Conservation (phyloP, 2,888 invertebrate genomes). For the Trilocha varians region DNA sequence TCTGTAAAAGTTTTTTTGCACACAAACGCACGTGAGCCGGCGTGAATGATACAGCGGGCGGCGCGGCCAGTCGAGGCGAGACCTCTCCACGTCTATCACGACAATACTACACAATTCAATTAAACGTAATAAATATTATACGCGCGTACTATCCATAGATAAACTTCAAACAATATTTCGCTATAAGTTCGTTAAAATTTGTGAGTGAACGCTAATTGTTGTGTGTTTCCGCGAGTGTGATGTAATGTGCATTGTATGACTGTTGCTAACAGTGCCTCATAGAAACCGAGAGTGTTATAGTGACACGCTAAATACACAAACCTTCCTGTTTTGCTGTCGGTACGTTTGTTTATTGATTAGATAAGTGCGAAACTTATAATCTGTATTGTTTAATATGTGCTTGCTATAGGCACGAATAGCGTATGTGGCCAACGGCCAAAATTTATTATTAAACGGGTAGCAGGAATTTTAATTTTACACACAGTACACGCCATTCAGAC, state of each 20-base stretch:
- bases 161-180: too few relatives aligned
- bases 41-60: constrained; percentile 51
- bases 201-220: constrained; percentile 32
- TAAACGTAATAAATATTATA: too few relatives aligned
- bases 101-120: constrained; percentile 40
- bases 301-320: constrained; percentile 37
- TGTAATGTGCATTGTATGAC: constrained; percentile 50
- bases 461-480: constrained; percentile 51
- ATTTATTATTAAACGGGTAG: constrained; percentile 50
- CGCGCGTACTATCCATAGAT: too few relatives aligned
- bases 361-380: constrained; percentile 10
- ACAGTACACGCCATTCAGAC: constrained; percentile 27
- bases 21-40: constrained; percentile 59
- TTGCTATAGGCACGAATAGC: constrained; percentile 22
- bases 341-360: constrained; percentile 22
- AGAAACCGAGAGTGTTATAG: constrained; percentile 49
- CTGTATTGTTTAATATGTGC: constrained; percentile 19
- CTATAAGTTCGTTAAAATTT: too few relatives aligned
- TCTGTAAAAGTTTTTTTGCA: constrained; percentile 62
- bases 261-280: constrained; percentile 41
- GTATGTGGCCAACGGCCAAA: constrained; percentile 54
- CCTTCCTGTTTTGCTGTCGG: constrained; percentile 24
- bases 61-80: constrained; percentile 56
- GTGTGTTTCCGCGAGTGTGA: constrained; percentile 47
- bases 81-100: constrained; percentile 63